Evolutionary conservation across 1,140 invertebrate species (phyloP), one percentile per base, ranked within the genome.

Genomic region (Vollenhovia emeryi): DNA sequence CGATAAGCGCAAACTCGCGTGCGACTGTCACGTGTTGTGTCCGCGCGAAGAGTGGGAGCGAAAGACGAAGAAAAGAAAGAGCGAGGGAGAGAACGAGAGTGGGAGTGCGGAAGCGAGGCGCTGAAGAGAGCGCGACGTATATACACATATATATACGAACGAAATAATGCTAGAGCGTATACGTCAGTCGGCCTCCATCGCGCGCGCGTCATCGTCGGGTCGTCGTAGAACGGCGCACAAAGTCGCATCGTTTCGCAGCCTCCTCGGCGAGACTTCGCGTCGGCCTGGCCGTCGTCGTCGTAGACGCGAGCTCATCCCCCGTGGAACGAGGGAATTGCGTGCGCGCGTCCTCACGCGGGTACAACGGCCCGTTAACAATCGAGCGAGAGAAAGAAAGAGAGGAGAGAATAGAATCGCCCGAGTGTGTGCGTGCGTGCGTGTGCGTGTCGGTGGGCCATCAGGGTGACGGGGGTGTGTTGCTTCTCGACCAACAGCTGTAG

Each of bases 11-110:
- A 40, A 68, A 74, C 74, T 78, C 82, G 87, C 78, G 86, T 88
- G 74, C 60, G 15, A n/a, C 4, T 18, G 83, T 89, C 87, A 88
- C 87, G 86, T 88, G 87, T 88, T 66, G 13, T 27, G n/a, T 30
- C 18, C 68, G 4, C 18, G 30, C 18, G 50, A 5, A 8, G 24
- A 30, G 11, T 36, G 84, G 21, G 24, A 15, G 40, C 2, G 15
- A 1, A 60, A 33, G 5, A 13, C 18, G 8, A 7, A 15, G n/a
- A 4, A 9, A 15, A 40, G 15, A 21, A 27, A 59, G 18, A 13
- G 24, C 8, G n/a, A 21, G 43, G 52, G 3, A 68, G 33, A 40
- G 13, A 15, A 11, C 24, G 27, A 64, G 43, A 27, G 71, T 36
- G 66, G 13, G 64, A 1, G 40, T 21, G 24, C 21, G 36, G 13